Conservation (phyloP, 2,797 vertebrate species). For the Bovichtus variegatus region DNA sequence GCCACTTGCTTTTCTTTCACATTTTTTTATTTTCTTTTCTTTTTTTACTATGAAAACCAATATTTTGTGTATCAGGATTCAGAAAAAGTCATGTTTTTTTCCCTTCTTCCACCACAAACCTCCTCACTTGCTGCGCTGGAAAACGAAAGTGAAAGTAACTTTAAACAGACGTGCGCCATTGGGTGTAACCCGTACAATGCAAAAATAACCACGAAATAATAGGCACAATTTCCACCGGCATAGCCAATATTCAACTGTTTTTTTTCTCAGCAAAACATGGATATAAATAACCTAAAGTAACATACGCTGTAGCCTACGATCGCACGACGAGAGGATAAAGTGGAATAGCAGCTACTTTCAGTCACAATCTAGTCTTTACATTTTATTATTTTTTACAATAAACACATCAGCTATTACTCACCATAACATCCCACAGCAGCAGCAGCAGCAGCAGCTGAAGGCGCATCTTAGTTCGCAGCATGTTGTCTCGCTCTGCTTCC, state of each 20-base stretch:
- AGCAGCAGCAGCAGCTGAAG: accelerated
- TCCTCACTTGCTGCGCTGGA: accelerated
- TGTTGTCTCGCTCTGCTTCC: background rate
- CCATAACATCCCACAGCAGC: background rate
- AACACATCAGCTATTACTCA: slow-evolving; percentile 14
- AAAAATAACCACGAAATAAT: background rate
- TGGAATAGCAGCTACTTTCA: background rate
- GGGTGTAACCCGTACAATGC: background rate
- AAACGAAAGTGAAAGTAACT: slow-evolving; percentile 70
- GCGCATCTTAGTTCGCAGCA: background rate
- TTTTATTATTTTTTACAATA: too few relatives aligned
- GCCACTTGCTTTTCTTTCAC: background rate
- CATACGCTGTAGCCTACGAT: accelerated
- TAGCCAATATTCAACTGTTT: accelerated
- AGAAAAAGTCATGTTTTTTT: background rate
- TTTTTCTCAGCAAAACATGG: accelerated
- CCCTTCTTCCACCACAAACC: accelerated
- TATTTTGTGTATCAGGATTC: background rate
- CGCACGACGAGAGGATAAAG: background rate
- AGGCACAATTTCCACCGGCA: background rate
- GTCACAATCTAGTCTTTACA: too few relatives aligned
- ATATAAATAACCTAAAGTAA: accelerated
- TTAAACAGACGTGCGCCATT: background rate
- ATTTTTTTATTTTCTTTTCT: background rate
- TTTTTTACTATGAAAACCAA: accelerated